Evolutionary conservation across 2,113 vertebrate species (phyloP).

Genomic region (Taxidea taxus): DNA sequence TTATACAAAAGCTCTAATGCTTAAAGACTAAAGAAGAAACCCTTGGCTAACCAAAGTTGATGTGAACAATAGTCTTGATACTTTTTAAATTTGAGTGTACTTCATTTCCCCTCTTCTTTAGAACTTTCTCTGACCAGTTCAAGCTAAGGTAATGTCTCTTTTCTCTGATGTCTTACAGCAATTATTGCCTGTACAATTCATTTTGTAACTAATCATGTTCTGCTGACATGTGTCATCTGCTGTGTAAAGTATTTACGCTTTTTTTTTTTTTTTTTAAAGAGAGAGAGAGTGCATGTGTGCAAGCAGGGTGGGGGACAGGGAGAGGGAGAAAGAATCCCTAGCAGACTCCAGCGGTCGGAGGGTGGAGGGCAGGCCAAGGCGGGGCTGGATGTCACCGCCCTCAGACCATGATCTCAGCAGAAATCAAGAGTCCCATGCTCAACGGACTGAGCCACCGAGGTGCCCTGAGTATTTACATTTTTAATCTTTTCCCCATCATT

Average conservation of each 20-base stretch:
- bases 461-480: background rate
- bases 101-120: background rate
- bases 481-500: background rate
- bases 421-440: background rate
- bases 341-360: too few species aligned
- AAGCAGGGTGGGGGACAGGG: background rate
- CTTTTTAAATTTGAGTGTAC: background rate
- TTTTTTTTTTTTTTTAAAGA: background rate
- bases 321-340: background rate
- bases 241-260: background rate
- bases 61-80: background rate
- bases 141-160: background rate
- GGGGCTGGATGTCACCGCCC: background rate
- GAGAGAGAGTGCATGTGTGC: background rate
- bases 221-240: background rate
- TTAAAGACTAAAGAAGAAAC: conserved; percentile 26
- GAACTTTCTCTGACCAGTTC: background rate
- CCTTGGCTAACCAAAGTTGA: background rate
- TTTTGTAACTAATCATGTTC: background rate
- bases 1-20: conserved; percentile 2
- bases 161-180: background rate
- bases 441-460: background rate
- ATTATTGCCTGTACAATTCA: background rate
- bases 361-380: background rate
- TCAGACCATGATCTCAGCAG: background rate